phyloP scores from a whole-genome alignment of 1,140 invertebrate genomes.

The Drosophila ironensis region DNA sequence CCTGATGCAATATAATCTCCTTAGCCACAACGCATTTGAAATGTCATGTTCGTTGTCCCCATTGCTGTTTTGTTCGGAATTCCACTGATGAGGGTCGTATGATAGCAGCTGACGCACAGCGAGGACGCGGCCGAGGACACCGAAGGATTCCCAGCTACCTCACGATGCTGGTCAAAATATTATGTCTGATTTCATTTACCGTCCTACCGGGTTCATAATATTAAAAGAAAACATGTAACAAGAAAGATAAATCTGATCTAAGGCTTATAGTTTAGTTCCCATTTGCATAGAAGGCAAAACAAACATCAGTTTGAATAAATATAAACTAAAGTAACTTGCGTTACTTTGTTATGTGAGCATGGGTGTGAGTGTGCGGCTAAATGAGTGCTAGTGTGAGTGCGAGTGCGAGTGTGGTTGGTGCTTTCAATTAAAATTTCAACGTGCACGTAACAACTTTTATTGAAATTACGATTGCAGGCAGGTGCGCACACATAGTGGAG shows the following conservation, averaged over 20 bases:
- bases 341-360: not conserved
- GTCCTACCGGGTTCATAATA: too few relatives aligned
- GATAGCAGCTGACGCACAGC: constrained; percentile 52
- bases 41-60: constrained; percentile 43
- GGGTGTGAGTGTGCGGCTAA: constrained; percentile 1
- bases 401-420: constrained; percentile 49
- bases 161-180: not conserved
- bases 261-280: not conserved
- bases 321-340: too few relatives aligned
- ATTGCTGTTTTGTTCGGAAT: constrained; percentile 62
- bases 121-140: constrained; percentile 41
- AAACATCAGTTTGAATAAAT: too few relatives aligned
- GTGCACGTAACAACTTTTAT: constrained; percentile 78
- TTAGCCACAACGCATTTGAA: constrained; percentile 45
- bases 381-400: constrained; percentile 9
- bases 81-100: constrained; percentile 64
- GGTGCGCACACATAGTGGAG: constrained; percentile 39
- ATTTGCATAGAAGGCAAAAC: too few relatives aligned
- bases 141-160: not conserved
- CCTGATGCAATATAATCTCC: constrained; percentile 54
- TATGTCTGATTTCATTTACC: too few relatives aligned
- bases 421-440: constrained; percentile 80
- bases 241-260: not conserved
- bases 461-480: constrained; percentile 76
- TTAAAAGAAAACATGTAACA: not conserved